Conservation (phyloP, 2,888 invertebrate genomes). For the Ormyrus thymus region DNA sequence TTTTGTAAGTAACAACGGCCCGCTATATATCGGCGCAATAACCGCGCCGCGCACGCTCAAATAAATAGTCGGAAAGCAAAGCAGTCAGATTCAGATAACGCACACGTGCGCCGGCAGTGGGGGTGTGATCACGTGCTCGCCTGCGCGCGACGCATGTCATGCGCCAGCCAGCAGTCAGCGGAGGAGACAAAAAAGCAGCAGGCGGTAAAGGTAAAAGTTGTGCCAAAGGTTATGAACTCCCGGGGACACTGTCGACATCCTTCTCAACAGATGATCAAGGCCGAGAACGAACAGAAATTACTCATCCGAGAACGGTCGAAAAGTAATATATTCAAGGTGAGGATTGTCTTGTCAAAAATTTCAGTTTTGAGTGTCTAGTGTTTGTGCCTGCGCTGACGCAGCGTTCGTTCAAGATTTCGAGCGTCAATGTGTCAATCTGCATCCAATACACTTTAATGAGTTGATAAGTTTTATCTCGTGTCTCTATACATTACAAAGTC, state of each 20-base stretch:
- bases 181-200: not conserved
- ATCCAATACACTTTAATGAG: too few species aligned
- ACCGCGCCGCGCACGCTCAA: not conserved
- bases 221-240: slow-evolving; percentile 20
- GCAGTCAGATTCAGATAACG: not conserved
- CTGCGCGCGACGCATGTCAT: not conserved
- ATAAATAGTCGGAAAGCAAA: not conserved
- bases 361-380: too few species aligned
- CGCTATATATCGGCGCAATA: not conserved
- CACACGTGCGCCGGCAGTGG: not conserved
- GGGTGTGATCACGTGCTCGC: slow-evolving; percentile 11
- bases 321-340: too few species aligned
- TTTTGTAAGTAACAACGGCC: not conserved
- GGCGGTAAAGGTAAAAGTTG: slow-evolving; percentile 13
- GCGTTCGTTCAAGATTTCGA: too few species aligned
- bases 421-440: too few species aligned
- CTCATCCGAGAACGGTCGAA: too few species aligned
- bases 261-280: too few species aligned
- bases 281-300: too few species aligned
- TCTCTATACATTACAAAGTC: too few species aligned
- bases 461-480: too few species aligned
- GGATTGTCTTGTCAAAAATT: too few species aligned
- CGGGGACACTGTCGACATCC: not conserved
- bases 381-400: too few species aligned
- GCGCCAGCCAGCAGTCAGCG: not conserved